Base-by-base conservation (phyloP, 2,113 vertebrate genomes). In the Murina feae region DNA sequence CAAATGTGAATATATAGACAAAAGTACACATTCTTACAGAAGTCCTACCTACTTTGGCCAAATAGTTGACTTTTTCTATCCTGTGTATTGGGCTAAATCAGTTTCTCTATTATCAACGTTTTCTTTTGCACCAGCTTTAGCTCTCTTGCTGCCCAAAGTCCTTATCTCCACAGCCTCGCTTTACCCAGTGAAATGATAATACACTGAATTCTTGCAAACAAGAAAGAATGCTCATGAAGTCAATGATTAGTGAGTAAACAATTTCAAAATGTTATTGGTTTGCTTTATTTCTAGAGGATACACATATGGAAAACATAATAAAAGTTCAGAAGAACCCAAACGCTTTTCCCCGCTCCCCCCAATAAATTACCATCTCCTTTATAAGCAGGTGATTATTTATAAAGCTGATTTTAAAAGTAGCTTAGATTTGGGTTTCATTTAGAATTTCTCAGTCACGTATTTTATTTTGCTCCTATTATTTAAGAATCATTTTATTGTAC, bases 401-500 rank as follows among this genome's bases (percentile, higher is more conserved):
- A 89, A 79, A 89, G 37, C 25, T 68, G 35, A 32, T 86, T 80
- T 55, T 44, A 89, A 94, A 88, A 75, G 37, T 42, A 90, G 17
- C 71, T 92, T 66, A 86, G 16, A 74, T 39, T 32, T 90, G 49
- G 11, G 32, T 71, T 86, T 72, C 30, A 68, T 65, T 91, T 87
- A 78, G 18, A 91, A 79, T 63, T 75, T 65, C 39, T 85, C 10
- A 1, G 23, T 39, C 11, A 25, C 18, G 32, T 37, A 68, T 83
- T 75, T 89, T 91, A 12, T 20, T 80, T 90, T 89, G 58, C 63
- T 58, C 35, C 71, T 35, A n/a, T 60, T 60, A 66, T 63, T 92
- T 95, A 83, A 94, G 18, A 91, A 58, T 91, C 55, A 63, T 88
- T 91, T 81, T 63, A 58, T 32, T 85, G 32, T 18, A 82, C 3